Evolutionary conservation across 1,140 invertebrate species (phyloP), one percentile per base, ranked within the genome.

Genomic region (Neodiprion fabricii): DNA sequence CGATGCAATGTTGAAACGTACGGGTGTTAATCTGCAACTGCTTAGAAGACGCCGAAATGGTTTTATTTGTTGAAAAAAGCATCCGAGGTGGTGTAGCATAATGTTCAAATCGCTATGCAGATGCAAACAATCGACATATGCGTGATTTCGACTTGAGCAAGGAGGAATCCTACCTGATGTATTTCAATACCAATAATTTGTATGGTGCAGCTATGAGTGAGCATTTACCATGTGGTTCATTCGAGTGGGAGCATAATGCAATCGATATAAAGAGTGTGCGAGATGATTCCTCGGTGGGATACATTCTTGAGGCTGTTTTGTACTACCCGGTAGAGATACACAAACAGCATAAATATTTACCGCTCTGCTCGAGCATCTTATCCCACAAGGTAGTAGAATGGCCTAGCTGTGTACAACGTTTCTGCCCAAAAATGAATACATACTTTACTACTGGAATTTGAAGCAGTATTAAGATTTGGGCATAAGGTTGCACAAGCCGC

Each of bases 151-250:
- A 17, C 17, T 17, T 17, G 17, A 17, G 17, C 17, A 17, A 17
- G 17, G 17, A 17, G 17, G 17, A 79, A 91, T 85, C 9, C 74
- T 88, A 81, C 80, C 68, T 90, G 28, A 76, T 81, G n/a, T 90
- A 90, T 81, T 81, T 86, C 28, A 89, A 90, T 86, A 84, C 81
- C 14, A 91, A 90, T 79, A 91, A 91, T 84, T 0, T 17, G 17
- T 17, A 17, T 17, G 17, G 17, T 17, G 17, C 17, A 17, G 17
- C 17, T 17, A 17, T 17, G 17, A 17, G 17, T 17, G 17, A 17
- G 17, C 17, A 17, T 17, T 17, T 17, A 17, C 17, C 17, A 17
- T 17, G 17, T 17, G 17, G 17, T 17, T 17, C 17, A 17, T 17
- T 17, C 17, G 17, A 17, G 17, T 17, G 17, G 17, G 17, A 17